Percentiles rank a stretch among this genome's conserved stretches.
phyloP scores from a whole-genome alignment of 2,888 invertebrate species.

The Dryadula phaetusa region DNA sequence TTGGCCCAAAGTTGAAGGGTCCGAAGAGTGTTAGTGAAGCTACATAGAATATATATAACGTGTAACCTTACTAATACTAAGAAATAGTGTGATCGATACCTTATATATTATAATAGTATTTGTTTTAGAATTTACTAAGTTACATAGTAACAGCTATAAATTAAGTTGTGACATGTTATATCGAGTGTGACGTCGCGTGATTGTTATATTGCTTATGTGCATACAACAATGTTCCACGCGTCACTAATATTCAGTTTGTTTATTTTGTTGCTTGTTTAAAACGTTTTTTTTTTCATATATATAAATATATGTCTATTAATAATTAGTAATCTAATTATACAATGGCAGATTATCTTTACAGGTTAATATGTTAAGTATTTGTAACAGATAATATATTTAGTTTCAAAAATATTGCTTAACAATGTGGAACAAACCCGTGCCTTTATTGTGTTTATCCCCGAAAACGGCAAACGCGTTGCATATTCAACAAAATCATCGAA shows the following conservation, averaged over 20 bases:
- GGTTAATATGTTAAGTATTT: too few species aligned
- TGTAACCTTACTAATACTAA: background rate
- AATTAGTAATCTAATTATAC: too few species aligned
- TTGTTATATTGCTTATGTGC: conserved; percentile 13
- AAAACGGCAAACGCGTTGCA: conserved; percentile 32
- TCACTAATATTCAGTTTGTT: background rate
- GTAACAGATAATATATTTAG: background rate
- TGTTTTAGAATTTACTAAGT: conserved; percentile 8
- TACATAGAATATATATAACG: background rate
- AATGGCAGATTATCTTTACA: too few species aligned
- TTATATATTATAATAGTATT: background rate
- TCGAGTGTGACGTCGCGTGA: conserved; percentile 24
- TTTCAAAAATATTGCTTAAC: conserved; percentile 11
- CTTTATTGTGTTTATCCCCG: conserved; percentile 30
- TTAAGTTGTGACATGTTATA: conserved; percentile 19
- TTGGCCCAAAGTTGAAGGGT: conserved; percentile 20
- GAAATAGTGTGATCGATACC: background rate
- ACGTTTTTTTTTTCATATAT: too few species aligned
- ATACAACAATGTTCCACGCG: conserved; percentile 10
- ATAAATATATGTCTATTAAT: too few species aligned
- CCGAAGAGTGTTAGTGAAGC: conserved; percentile 11
- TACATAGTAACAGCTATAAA: conserved; percentile 12
- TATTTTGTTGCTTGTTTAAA: background rate
- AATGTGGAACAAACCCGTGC: conserved; percentile 2
- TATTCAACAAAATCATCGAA: conserved; percentile 38